Evolutionary conservation across 2,888 invertebrate species (phyloP).

Genomic region (Eupelmus urozonus): DNA sequence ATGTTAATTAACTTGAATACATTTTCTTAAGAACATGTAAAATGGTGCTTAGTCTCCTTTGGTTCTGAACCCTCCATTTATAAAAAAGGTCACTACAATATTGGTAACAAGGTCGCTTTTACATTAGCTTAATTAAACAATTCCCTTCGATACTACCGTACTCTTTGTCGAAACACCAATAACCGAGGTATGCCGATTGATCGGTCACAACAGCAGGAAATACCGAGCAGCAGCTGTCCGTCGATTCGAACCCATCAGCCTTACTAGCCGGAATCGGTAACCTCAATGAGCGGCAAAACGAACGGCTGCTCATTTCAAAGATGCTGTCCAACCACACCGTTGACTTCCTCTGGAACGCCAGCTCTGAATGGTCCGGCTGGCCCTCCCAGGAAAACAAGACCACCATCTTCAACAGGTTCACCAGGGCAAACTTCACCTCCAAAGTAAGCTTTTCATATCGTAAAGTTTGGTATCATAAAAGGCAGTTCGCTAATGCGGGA

Average conservation of each 20-base stretch:
- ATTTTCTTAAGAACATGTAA: too few relatives aligned
- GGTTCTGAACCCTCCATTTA: too few relatives aligned
- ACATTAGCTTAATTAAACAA: background rate
- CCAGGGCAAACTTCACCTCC: conserved; percentile 92
- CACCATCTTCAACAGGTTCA: conserved; percentile 89
- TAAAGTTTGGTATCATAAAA: too few relatives aligned
- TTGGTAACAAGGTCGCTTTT: too few relatives aligned
- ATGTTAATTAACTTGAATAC: background rate
- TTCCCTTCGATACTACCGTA: too few relatives aligned
- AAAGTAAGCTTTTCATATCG: too few relatives aligned
- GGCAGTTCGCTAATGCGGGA: background rate
- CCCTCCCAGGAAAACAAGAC: conserved; percentile 80
- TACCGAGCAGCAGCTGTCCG: conserved; percentile 50
- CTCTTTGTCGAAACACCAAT: too few relatives aligned
- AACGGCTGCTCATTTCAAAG: conserved; percentile 80
- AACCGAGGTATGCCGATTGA: too few relatives aligned
- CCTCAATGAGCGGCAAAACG: conserved; percentile 70
- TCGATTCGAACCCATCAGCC: conserved; percentile 70
- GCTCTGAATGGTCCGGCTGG: conserved; percentile 89
- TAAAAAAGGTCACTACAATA: too few relatives aligned
- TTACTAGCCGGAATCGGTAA: conserved; percentile 72
- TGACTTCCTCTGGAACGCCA: conserved; percentile 94
- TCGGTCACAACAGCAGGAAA: background rate
- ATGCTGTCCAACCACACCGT: conserved; percentile 89
- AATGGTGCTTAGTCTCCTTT: too few relatives aligned